Conservation (phyloP, 2,888 invertebrate genomes). For the Parnassius orleans region DNA sequence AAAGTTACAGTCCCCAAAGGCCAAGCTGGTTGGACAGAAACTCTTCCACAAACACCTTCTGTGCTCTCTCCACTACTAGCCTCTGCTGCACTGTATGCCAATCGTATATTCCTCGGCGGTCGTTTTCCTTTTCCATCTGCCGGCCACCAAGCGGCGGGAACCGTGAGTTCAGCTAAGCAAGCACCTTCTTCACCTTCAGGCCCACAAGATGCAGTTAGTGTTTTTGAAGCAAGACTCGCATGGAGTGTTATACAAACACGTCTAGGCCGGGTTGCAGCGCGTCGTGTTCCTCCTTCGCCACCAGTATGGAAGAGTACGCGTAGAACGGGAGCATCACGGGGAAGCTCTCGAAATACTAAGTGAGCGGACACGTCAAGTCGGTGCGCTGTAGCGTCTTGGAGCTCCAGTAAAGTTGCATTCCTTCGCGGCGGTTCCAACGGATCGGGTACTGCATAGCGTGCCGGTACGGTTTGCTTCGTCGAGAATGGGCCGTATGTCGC, state of each 20-base stretch:
- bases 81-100: slow-evolving; percentile 94
- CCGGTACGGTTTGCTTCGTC: slow-evolving; percentile 96
- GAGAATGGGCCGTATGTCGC: slow-evolving; percentile 97
- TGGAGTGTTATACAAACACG: slow-evolving; percentile 91
- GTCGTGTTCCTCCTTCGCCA: slow-evolving; percentile 89
- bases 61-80: slow-evolving; percentile 85
- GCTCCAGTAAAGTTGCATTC: slow-evolving; percentile 80
- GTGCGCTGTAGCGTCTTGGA: slow-evolving; percentile 85
- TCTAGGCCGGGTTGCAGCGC: slow-evolving; percentile 85
- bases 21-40: slow-evolving; percentile 84
- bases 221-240: slow-evolving; percentile 82
- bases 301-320: slow-evolving; percentile 96
- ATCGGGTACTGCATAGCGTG: slow-evolving; percentile 93
- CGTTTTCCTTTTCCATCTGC: slow-evolving; percentile 82
- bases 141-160: slow-evolving; percentile 96
- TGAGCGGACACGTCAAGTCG: slow-evolving; percentile 96
- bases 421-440: slow-evolving; percentile 84
- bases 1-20: slow-evolving; percentile 85
- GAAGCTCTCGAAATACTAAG: slow-evolving; percentile 91
- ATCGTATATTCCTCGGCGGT: slow-evolving; percentile 88
- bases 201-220: slow-evolving; percentile 93
- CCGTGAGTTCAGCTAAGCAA: slow-evolving; percentile 92
- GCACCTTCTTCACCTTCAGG: slow-evolving; percentile 96
- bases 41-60: slow-evolving; percentile 87
- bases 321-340: slow-evolving; percentile 94